phyloP scores from a whole-genome alignment of 2,797 vertebrate genomes.

The Myotis myotis region DNA sequence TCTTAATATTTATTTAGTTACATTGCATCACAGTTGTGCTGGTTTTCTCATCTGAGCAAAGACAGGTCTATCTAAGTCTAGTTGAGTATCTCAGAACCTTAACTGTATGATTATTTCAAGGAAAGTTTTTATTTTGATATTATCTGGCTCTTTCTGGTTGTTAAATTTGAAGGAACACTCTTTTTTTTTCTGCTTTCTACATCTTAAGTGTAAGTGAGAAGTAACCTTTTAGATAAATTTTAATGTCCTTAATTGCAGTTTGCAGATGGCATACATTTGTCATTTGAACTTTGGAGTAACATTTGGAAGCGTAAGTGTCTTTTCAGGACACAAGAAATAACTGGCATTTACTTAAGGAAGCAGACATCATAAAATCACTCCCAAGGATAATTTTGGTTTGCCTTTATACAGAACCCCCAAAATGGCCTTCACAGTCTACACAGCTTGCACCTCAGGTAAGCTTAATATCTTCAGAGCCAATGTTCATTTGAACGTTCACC shows the following conservation, averaged over 20 bases:
- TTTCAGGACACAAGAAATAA: constrained; percentile 68
- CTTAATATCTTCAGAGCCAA: not conserved
- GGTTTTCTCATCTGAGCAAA: not conserved
- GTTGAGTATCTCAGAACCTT: not conserved
- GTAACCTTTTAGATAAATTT: constrained; percentile 74
- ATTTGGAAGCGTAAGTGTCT: constrained; percentile 72
- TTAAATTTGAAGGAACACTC: constrained; percentile 39
- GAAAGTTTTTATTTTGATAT: constrained; percentile 23
- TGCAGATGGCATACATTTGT: constrained; percentile 74
- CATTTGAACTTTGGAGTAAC: constrained; percentile 75
- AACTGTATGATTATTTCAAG: not conserved
- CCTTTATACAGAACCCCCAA: constrained; percentile 44
- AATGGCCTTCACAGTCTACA: not conserved
- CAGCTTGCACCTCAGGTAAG: not conserved
- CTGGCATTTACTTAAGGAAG: constrained; percentile 68
- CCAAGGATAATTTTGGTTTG: constrained; percentile 58
- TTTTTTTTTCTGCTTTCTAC: constrained; percentile 43
- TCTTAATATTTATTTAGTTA: not conserved
- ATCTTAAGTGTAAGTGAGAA: constrained; percentile 59
- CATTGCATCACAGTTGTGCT: not conserved
- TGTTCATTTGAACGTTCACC: not conserved
- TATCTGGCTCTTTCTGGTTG: not conserved
- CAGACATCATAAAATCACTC: constrained; percentile 62
- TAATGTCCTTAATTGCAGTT: constrained; percentile 72
- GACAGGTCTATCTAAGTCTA: not conserved